Base-by-base conservation (phyloP, 2,113 vertebrate genomes). In the Myocastor coypus region DNA sequence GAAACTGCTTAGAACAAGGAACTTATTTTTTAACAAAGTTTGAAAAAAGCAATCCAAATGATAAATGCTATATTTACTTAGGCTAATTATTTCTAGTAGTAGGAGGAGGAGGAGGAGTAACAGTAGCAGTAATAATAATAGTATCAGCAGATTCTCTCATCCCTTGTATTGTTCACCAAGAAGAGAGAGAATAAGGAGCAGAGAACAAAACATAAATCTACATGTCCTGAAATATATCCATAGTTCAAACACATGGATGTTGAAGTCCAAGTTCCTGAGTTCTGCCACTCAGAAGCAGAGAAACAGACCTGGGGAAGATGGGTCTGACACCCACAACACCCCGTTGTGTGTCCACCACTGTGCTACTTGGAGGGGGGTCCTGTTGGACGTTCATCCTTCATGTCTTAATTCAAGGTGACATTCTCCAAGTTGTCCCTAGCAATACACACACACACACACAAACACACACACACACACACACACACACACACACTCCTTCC, bases 271-370 rank as follows among this genome's bases (percentile, higher is more conserved):
- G 61, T 52, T 8, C 71, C 7, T 50, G 12, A 32, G 37, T 17
- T n/a, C 50, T 34, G 0, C 30, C 26, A 7, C 28, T n/a, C 37
- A 30, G 42, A 93, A 55, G 7, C 37, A 59, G 68, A 80, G 24
- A 19, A 7, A 42, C 0, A 30, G 37, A 6, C 5, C 6, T 11
- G 13, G 52, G 19, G 19, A n/a, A 17, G 5, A 5, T n/a, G 3
- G 0, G 12, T 7, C 42, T 24, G 1, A 4, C 1, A 6, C 30
- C 24, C 1, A 34, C 34, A 3, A 22, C 5, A 11, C 34, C 32
- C 22, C 1, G 16, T 14, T 46, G 17, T 7, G 37, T 3, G 1
- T 5, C 57, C 8, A 2, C 66, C 6, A 6, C 59, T 26, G 1
- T 9, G 1, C 40, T 2, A 0, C 16, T 1, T 57, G 4, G 4